Base-by-base conservation (phyloP, 2,888 invertebrate genomes). In the Nezara viridula region DNA sequence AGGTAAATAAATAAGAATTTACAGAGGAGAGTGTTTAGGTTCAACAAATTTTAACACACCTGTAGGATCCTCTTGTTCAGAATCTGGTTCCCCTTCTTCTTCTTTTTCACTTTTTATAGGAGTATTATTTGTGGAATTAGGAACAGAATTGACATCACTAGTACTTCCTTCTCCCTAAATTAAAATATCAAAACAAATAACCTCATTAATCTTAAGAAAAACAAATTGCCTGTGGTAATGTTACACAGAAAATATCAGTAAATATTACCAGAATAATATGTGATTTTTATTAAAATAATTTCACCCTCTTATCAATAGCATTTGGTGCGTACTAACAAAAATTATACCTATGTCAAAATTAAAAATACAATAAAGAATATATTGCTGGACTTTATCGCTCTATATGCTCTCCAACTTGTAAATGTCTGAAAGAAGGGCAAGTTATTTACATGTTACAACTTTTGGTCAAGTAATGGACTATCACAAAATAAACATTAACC, bases 61-160 rank as follows among this genome's bases (percentile, higher is more conserved):
- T 91, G 94, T 93, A 3, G 94, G 94, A 91, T 94, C 94, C 92
- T 94, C 94, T 91, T 94, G 93, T 91, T 94, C 94, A 89, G 94
- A 94, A 89, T 94, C 94, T 87, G 93, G 93, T 89, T 93, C 93
- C 37, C 92, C 92, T 90, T 93, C 93, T 86, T 92, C 92, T 89
- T 92, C 92, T 89, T 92, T 92, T 86, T 92, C 92, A 47, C 90
- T 88, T 90, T 92, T 92, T 21, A 91, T 90, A 16, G 91, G 89
- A 27, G 91, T 91, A 16, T 88, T 88, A 47, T 60, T 85, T 19
- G 86, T 50, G 7, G 86, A 86, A 88, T 77, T 81, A 44, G 86
- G 55, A 40, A 81, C 77, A 32, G 90, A 52, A 77, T 66, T 89
- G 9, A 66, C 86, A 40, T 77, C 86, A 37, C 88, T 77, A n/a